A percentile compares a stretch with the other conserved stretches of the same genome.
Conservation (phyloP, 1,140 invertebrate species). For the Aradophagus sp. region DNA sequence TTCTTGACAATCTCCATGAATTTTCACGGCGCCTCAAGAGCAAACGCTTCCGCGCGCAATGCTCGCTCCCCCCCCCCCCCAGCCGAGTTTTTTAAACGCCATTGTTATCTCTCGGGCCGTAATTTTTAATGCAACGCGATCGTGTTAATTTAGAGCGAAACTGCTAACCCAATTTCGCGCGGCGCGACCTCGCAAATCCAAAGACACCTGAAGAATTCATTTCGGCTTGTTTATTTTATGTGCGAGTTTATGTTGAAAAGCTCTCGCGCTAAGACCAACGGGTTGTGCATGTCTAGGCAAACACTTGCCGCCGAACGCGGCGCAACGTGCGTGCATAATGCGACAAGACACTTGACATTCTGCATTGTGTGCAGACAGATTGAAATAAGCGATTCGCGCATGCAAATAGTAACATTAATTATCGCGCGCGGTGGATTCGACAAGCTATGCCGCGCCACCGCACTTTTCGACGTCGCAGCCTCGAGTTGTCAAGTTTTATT, state of each 20-base stretch:
- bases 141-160: slow-evolving; percentile 37
- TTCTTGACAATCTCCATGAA: slow-evolving; percentile 25
- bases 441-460: slow-evolving; percentile 28
- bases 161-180: slow-evolving; percentile 38
- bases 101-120: slow-evolving; percentile 28
- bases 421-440: slow-evolving; percentile 27
- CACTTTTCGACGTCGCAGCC: too few species aligned
- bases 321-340: slow-evolving; percentile 54
- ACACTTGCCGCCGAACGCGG: slow-evolving; percentile 52
- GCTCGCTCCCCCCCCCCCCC: too few species aligned
- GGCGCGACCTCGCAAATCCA: slow-evolving; percentile 28
- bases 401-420: slow-evolving; percentile 52
- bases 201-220: slow-evolving; percentile 50
- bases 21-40: slow-evolving; percentile 25
- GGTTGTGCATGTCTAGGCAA: slow-evolving; percentile 55
- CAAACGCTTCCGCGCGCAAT: too few species aligned
- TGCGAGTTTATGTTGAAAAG: slow-evolving; percentile 53
- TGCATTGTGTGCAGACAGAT: slow-evolving; percentile 43
- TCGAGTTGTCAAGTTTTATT: too few species aligned
- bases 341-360: slow-evolving; percentile 55
- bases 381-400: slow-evolving; percentile 49
- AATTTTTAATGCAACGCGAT: slow-evolving; percentile 40
- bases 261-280: slow-evolving; percentile 50
- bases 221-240: slow-evolving; percentile 54
- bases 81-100: slow-evolving; percentile 27